Conservation (phyloP, 2,797 vertebrate species). For the Gymnothorax reevesii region DNA sequence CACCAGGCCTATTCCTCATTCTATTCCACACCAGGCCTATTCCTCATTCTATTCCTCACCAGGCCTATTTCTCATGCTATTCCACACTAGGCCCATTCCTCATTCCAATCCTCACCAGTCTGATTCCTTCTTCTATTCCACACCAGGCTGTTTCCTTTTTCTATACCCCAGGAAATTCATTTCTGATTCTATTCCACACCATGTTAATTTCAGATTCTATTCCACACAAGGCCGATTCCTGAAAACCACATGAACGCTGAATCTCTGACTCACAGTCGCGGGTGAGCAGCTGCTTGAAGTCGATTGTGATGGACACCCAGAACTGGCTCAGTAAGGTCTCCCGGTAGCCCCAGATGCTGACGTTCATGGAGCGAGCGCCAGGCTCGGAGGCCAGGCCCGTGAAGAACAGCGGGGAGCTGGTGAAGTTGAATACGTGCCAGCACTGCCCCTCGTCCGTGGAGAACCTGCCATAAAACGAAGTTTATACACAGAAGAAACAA, state of each 20-base stretch:
- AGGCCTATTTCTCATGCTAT: too few species aligned
- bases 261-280: constrained; percentile 80
- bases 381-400: constrained; percentile 91
- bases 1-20: too few species aligned
- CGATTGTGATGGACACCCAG: constrained; percentile 92
- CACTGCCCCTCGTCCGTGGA: constrained; percentile 96
- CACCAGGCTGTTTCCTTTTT: too few species aligned
- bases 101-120: too few species aligned
- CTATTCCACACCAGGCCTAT: too few species aligned
- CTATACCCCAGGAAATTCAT: too few species aligned
- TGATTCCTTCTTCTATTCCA: too few species aligned
- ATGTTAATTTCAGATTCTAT: background rate
- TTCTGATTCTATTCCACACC: background rate
- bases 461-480: constrained; percentile 71
- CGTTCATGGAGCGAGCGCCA: constrained; percentile 89
- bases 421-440: constrained; percentile 83
- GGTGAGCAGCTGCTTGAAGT: constrained; percentile 87
- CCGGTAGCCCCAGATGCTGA: constrained; percentile 92
- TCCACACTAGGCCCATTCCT: too few species aligned
- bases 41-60: too few species aligned
- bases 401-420: constrained; percentile 80
- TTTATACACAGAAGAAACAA: background rate
- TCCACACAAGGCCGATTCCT: background rate
- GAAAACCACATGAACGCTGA: background rate
- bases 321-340: constrained; percentile 72